phyloP scores from a whole-genome alignment of 2,797 vertebrate genomes.

The Galagoides demidoff region DNA sequence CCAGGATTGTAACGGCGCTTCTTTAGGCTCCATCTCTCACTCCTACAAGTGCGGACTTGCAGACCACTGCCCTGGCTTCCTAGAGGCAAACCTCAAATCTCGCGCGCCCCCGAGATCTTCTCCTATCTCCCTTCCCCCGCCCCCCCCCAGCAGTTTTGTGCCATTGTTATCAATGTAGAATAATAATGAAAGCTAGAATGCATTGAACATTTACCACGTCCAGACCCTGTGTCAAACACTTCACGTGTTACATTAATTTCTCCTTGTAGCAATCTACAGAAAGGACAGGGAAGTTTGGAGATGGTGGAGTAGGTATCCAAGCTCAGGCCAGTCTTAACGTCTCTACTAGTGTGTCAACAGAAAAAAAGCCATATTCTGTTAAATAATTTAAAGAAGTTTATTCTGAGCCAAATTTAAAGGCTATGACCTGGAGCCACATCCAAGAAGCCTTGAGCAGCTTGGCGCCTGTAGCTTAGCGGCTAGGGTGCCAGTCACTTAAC shows the following conservation, averaged over 20 bases:
- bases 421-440: too few species aligned
- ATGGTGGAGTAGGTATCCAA: not conserved
- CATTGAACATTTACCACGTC: not conserved
- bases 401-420: too few species aligned
- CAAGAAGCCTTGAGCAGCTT: too few species aligned
- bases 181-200: not conserved
- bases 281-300: not conserved
- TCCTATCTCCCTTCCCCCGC: not conserved
- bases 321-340: not conserved
- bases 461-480: too few species aligned
- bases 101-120: not conserved
- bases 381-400: too few species aligned
- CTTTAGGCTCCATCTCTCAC: not conserved
- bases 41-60: not conserved
- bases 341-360: not conserved
- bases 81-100: not conserved
- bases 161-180: not conserved
- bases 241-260: not conserved
- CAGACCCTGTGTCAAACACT: not conserved
- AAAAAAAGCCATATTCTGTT: too few species aligned
- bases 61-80: too few species aligned
- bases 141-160: not conserved
- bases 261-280: not conserved
- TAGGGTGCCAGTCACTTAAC: too few species aligned
- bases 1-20: too few species aligned